Percentiles rank a stretch among this genome's conserved stretches.
Evolutionary conservation across 2,113 vertebrate species (phyloP).

Genomic region (Phaetusa simplex): DNA sequence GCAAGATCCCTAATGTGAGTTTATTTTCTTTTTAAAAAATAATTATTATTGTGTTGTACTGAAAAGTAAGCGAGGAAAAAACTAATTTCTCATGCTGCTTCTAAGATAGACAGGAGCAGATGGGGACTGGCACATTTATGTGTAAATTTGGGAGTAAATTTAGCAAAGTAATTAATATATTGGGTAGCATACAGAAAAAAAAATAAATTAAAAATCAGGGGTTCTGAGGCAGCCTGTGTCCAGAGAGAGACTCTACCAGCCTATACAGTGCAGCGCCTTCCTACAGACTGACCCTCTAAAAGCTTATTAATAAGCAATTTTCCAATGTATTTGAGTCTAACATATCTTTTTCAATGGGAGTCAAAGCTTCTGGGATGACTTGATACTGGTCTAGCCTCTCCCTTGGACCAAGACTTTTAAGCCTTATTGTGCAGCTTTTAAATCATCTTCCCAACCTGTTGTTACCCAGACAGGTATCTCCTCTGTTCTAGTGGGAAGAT

Average conservation of each 20-base stretch:
- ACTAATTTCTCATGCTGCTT: background rate
- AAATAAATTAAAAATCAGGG: background rate
- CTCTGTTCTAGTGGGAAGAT: background rate
- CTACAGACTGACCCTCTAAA: background rate
- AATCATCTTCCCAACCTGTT: background rate
- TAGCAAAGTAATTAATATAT: background rate
- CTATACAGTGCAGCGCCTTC: background rate
- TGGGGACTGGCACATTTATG: background rate
- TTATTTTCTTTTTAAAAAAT: background rate
- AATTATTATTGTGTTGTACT: background rate
- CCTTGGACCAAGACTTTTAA: background rate
- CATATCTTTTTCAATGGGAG: background rate
- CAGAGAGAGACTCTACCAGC: background rate
- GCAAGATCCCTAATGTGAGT: background rate
- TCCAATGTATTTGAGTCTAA: background rate
- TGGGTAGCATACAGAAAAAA: background rate
- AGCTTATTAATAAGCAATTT: background rate
- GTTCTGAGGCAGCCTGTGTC: background rate
- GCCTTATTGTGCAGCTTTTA: background rate
- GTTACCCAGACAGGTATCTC: background rate
- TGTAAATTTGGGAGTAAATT: background rate
- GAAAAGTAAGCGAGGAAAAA: background rate
- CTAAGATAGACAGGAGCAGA: background rate
- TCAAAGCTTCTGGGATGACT: background rate
- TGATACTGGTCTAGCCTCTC: background rate